These are phyloP conservation scores for Petrocephalus sullivani DNA, from an alignment of 2,797 vertebrate species.

Conservation along the genomic window DNA sequence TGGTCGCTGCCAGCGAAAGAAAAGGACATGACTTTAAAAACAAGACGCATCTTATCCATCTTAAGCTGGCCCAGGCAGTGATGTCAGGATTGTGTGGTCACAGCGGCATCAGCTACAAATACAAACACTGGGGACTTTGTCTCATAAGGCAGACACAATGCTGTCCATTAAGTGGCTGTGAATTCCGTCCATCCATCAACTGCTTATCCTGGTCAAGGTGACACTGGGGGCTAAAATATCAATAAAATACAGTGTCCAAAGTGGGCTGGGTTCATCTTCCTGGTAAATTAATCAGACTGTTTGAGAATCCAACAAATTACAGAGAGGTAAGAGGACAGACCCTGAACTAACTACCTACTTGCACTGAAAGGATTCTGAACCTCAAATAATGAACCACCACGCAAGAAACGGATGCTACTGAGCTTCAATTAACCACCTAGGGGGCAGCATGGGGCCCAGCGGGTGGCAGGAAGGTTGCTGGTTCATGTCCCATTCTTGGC, in stretches of 20 bases:
- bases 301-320: not conserved
- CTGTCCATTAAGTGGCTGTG: not conserved
- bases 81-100: not conserved
- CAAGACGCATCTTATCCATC: not conserved
- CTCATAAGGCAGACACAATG: not conserved
- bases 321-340: not conserved
- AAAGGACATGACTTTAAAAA: not conserved
- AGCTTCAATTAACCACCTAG: not conserved
- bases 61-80: not conserved
- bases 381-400: not conserved
- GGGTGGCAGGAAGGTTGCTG: not conserved
- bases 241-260: not conserved
- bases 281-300: not conserved
- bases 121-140: not conserved
- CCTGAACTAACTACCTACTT: not conserved
- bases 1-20: not conserved
- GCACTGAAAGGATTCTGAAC: not conserved
- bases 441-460: not conserved
- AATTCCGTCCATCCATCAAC: not conserved
- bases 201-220: not conserved
- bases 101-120: not conserved
- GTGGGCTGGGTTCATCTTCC: not conserved
- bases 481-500: not conserved
- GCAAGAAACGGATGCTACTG: not conserved
- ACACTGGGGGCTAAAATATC: not conserved